Percentiles rank a stretch among this genome's conserved stretches.
Evolutionary conservation across 2,797 vertebrate genomes (phyloP).

Genomic region (Enteromius afrohamiltoni): DNA sequence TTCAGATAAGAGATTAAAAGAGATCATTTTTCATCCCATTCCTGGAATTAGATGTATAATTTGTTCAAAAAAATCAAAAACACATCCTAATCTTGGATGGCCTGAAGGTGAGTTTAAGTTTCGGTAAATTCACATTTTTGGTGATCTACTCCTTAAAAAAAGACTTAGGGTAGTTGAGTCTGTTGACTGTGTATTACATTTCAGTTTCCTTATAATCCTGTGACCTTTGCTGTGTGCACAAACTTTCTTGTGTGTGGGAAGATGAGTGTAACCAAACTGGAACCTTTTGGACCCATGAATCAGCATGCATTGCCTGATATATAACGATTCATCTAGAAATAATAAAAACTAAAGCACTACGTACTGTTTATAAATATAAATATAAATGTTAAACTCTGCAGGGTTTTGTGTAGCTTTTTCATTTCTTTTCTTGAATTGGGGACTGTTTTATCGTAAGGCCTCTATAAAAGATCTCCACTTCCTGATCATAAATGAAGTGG

Average conservation of each 20-base stretch:
- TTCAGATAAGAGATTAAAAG: background rate
- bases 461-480: slow-evolving; percentile 47
- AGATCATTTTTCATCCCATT: too few relatives aligned
- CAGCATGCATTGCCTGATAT: background rate
- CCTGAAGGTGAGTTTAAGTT: background rate
- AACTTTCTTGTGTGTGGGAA: background rate
- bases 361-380: background rate
- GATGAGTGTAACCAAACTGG: background rate
- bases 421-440: slow-evolving; percentile 21
- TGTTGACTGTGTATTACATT: background rate
- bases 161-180: background rate
- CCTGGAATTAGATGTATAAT: too few relatives aligned
- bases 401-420: background rate
- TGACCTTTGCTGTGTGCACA: background rate
- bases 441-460: slow-evolving; percentile 35
- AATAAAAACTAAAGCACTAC: background rate
- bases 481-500: slow-evolving; percentile 9
- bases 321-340: background rate
- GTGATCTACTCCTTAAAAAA: background rate
- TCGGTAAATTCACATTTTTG: background rate
- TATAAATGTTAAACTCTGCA: slow-evolving; percentile 18
- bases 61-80: too few relatives aligned
- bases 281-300: background rate
- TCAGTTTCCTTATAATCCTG: background rate
- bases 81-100: too few relatives aligned